Evolutionary conservation across 2,797 vertebrate genomes (phyloP), one percentile per base, ranked within the genome.

Genomic region (Melanotaenia nigrans): DNA sequence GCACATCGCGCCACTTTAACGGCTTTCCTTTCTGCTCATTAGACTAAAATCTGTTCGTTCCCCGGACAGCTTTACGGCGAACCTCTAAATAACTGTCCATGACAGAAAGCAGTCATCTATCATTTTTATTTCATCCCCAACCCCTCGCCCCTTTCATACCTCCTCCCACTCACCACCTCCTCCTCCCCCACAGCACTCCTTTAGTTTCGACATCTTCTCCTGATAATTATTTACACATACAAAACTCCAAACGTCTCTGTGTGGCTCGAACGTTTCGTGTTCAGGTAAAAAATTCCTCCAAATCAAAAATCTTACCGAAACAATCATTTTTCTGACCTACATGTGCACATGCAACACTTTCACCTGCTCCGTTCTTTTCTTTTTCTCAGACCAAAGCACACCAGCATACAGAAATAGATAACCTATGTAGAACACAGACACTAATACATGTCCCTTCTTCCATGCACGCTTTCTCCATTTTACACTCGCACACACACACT

Each of bases 11-110:
- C 90, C 92, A 91, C 92, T 93, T 92, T 94, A 94, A 94, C 92
- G 89, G 90, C 92, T 92, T 92, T 92, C 92, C 93, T 94, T 93
- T 95, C 92, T 93, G 92, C 94, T 95, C 94, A 94, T 94, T 94
- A 95, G 94, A 94, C 92, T 94, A 94, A 95, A 95, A 95, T 95
- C 92, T 94, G 93, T 94, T 94, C 91, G 87, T 94, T 94, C 93
- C 90, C 92, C 82, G 90, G 93, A 94, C 94, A 94, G 93, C 92
- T 94, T 95, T 94, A 95, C 90, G 86, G 93, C 89, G 70, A 85
- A 92, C 92, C 92, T 89, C 93, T 94, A 94, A 95, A 95, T 95
- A 94, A 94, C 92, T 87, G 89, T 89, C 91, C 91, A 89, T 94
- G 93, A 94, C 94, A 94, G 92, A 92, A 93, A 93, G 93, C 91